A percentile compares a stretch with the other conserved stretches of the same genome.
These are phyloP conservation scores for Manacus vitellinus DNA, from an alignment of 2,113 vertebrate genomes.

Conservation along the genomic window DNA sequence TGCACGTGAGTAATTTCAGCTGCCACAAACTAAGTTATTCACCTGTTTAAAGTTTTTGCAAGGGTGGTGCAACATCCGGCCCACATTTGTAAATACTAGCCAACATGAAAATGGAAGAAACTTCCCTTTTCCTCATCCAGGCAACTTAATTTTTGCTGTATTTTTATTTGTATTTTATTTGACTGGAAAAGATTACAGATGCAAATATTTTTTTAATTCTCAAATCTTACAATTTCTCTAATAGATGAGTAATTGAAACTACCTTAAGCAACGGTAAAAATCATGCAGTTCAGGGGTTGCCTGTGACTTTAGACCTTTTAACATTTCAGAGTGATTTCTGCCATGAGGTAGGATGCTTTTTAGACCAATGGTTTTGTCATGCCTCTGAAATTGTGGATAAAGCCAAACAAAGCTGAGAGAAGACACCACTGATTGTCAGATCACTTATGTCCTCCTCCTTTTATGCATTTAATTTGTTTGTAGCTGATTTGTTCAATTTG, in stretches of 20 bases:
- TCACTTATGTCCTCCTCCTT: neutral
- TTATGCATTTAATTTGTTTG: neutral
- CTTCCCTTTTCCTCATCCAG: neutral
- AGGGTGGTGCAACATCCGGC: neutral
- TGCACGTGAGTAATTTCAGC: conserved; percentile 26
- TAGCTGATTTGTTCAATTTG: neutral
- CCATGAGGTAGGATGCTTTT: neutral
- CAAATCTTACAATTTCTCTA: neutral
- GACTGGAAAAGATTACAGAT: neutral
- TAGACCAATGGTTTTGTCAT: neutral
- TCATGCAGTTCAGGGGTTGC: neutral
- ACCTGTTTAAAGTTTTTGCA: neutral
- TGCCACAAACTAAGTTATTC: conserved; percentile 1
- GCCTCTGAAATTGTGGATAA: neutral
- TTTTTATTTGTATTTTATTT: neutral
- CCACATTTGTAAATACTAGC: neutral
- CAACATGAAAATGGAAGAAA: neutral
- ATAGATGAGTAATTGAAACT: neutral
- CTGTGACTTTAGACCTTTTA: neutral
- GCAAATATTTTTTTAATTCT: neutral
- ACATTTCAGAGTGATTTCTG: neutral
- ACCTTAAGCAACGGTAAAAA: neutral
- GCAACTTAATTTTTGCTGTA: neutral
- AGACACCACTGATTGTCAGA: fast-evolving
- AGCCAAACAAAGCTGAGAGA: neutral